These are phyloP conservation scores for Lochmaea capreae DNA, from an alignment of 2,888 invertebrate genomes.

Conservation along the genomic window DNA sequence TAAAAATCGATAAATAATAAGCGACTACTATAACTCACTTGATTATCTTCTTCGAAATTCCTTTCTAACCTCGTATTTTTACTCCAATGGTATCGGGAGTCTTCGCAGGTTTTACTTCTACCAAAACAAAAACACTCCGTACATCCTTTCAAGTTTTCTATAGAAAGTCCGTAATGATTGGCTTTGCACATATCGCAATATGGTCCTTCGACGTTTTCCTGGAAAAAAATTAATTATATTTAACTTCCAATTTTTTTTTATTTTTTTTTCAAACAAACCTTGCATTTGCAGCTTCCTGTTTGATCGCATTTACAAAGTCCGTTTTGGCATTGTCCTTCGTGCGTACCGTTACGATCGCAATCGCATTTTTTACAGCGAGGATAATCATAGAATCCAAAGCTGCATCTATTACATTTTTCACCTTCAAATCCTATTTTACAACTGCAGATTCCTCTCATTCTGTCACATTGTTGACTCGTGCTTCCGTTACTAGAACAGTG, in stretches of 20 bases:
- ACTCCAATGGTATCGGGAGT: slow-evolving; percentile 86
- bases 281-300: slow-evolving; percentile 90
- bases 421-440: slow-evolving; percentile 83
- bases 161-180: slow-evolving; percentile 87
- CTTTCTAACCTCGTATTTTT: slow-evolving; percentile 70
- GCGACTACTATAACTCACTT: too few relatives aligned
- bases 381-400: slow-evolving; percentile 88
- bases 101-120: slow-evolving; percentile 81
- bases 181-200: slow-evolving; percentile 86
- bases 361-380: slow-evolving; percentile 88
- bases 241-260: too few relatives aligned
- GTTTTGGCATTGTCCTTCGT: slow-evolving; percentile 61
- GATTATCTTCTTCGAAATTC: slow-evolving; percentile 64
- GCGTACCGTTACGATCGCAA: slow-evolving; percentile 82
- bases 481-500: slow-evolving; percentile 81
- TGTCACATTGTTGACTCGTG: slow-evolving; percentile 75
- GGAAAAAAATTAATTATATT: slow-evolving; percentile 3
- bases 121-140: slow-evolving; percentile 97
- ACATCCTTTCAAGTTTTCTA: slow-evolving; percentile 86
- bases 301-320: slow-evolving; percentile 80
- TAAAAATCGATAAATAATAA: too few relatives aligned
- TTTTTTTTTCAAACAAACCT: slow-evolving; percentile 67
- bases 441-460: slow-evolving; percentile 77
- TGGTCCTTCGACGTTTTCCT: slow-evolving; percentile 85
- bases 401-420: slow-evolving; percentile 84